These are phyloP conservation scores for Tenthredo scrophulariae DNA, from an alignment of 2,888 invertebrate species.

Conservation along the genomic window DNA sequence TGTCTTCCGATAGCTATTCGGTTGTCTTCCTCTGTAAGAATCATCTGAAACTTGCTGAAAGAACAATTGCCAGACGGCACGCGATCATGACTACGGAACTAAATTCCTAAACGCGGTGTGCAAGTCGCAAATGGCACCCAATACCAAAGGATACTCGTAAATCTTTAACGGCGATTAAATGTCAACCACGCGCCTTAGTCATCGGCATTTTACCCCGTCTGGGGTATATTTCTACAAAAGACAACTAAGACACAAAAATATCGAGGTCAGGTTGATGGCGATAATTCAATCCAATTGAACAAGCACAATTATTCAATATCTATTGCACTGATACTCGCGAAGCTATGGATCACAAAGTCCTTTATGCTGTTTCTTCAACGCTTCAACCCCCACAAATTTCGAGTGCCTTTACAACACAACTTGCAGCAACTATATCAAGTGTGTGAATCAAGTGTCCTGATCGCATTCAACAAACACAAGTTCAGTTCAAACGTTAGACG, in stretches of 20 bases:
- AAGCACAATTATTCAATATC: neutral
- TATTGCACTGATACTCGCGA: neutral
- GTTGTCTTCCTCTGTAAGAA: constrained; percentile 24
- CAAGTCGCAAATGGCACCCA: constrained; percentile 62
- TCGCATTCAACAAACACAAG: neutral
- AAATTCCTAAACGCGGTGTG: constrained; percentile 45
- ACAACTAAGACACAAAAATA: constrained; percentile 11
- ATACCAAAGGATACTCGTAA: constrained; percentile 71
- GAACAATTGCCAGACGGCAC: constrained; percentile 36
- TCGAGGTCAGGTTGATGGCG: constrained; percentile 3
- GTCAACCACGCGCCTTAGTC: constrained; percentile 69
- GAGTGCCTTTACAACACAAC: neutral
- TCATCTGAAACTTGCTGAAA: neutral
- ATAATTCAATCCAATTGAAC: neutral
- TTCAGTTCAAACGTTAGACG: no score
- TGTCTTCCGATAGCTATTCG: neutral
- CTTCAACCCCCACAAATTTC: neutral
- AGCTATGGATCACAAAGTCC: neutral
- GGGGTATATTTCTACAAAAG: neutral
- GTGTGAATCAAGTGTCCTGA: neutral
- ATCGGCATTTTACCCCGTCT: constrained; percentile 4
- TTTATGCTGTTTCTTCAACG: neutral
- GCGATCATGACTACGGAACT: constrained; percentile 18
- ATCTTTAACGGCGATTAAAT: constrained; percentile 75
- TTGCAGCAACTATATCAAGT: neutral